These are phyloP conservation scores for Catharus fuscescens DNA, from an alignment of 2,113 vertebrate species.

Conservation along the genomic window DNA sequence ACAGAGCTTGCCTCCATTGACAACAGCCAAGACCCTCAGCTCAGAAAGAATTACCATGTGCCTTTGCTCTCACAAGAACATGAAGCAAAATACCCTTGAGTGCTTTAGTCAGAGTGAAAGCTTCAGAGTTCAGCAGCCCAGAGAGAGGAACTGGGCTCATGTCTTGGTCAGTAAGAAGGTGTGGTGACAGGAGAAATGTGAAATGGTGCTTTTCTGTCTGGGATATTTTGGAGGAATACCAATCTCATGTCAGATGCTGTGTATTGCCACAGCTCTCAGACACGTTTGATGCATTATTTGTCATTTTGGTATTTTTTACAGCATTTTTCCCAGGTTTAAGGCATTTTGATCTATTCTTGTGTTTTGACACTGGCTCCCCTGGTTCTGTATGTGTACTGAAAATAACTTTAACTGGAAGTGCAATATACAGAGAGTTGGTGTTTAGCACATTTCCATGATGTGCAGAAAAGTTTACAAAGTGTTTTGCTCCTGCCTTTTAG, in stretches of 20 bases:
- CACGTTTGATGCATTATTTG: accelerated
- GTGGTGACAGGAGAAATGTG: neutral
- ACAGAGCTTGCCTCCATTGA: neutral
- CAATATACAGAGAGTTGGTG: neutral
- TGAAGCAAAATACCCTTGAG: neutral
- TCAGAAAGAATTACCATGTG: neutral
- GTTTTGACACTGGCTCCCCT: neutral
- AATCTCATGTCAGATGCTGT: accelerated
- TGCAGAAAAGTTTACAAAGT: neutral
- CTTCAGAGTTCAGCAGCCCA: neutral
- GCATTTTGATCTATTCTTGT: neutral
- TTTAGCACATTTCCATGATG: neutral
- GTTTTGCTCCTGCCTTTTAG: neutral
- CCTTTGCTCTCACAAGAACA: neutral
- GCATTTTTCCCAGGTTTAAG: neutral
- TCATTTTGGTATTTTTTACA: neutral
- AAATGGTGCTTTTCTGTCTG: neutral
- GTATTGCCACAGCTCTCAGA: neutral
- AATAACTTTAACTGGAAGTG: neutral
- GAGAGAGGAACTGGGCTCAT: neutral
- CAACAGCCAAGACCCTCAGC: neutral
- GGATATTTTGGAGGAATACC: neutral
- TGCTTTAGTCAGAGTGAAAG: neutral
- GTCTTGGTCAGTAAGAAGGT: neutral
- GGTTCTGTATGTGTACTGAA: neutral